A percentile compares a stretch with the other conserved stretches of the same genome.
Conservation (phyloP, 2,797 vertebrate genomes). For the Periparus ater region DNA sequence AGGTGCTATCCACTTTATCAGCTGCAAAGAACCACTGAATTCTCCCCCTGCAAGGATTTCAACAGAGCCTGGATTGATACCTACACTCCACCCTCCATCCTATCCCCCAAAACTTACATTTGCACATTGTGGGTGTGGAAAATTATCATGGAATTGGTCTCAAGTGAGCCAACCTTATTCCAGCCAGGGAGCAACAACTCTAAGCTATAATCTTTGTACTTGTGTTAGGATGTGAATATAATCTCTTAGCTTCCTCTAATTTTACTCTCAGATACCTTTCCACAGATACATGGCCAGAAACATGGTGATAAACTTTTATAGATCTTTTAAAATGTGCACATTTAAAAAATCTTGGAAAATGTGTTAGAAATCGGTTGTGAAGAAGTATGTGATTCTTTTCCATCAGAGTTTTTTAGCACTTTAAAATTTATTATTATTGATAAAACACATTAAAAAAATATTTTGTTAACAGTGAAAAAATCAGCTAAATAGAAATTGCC, state of each 20-base stretch:
- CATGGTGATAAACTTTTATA: not conserved
- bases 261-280: not conserved
- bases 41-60: not conserved
- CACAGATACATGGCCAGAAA: not conserved
- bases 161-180: accelerated
- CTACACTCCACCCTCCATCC: not conserved
- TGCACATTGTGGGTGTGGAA: not conserved
- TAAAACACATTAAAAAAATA: not conserved
- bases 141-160: not conserved
- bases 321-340: not conserved
- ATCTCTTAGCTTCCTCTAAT: not conserved
- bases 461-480: not conserved
- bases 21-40: not conserved
- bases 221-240: not conserved
- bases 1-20: not conserved
- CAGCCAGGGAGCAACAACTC: not conserved
- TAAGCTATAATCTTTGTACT: not conserved
- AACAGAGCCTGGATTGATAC: accelerated
- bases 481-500: not conserved
- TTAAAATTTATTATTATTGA: not conserved
- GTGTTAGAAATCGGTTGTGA: not conserved
- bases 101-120: not conserved
- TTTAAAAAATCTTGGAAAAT: not conserved
- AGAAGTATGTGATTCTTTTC: not conserved
- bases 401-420: not conserved